These are phyloP conservation scores for Echinometra lucunter DNA, from an alignment of 53 echinoderm and acorn worm species.

Conservation along the genomic window DNA sequence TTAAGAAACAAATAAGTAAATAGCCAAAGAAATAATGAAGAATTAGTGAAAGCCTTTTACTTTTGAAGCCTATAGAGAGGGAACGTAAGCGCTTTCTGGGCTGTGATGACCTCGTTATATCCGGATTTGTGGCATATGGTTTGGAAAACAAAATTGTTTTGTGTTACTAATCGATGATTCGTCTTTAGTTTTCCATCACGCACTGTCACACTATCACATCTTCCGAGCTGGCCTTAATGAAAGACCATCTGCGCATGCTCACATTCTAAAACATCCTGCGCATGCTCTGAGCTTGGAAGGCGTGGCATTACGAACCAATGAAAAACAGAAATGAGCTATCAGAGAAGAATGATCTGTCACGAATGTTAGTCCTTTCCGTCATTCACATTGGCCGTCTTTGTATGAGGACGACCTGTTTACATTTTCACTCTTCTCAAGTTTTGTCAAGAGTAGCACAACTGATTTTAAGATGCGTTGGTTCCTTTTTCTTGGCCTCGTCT, in stretches of 20 bases:
- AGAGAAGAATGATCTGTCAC: neutral
- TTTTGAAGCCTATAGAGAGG: too few species aligned
- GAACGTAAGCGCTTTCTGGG: neutral
- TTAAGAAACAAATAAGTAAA: too few species aligned
- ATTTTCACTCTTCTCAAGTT: neutral
- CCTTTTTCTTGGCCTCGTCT: neutral
- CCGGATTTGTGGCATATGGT: neutral
- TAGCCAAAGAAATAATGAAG: too few species aligned
- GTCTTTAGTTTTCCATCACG: neutral
- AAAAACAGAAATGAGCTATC: neutral
- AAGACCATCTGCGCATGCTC: neutral
- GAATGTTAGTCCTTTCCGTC: neutral
- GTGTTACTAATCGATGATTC: neutral
- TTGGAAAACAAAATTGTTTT: neutral
- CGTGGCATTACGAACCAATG: neutral
- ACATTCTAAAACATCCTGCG: neutral
- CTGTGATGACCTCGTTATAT: neutral
- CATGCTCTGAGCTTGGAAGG: neutral
- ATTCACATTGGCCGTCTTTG: neutral
- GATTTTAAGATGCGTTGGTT: neutral
- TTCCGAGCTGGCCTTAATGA: neutral
- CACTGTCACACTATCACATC: neutral
- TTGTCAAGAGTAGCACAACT: neutral
- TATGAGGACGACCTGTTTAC: neutral
- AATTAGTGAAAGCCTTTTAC: too few species aligned